Base-by-base conservation (phyloP, 1,140 invertebrate genomes). In the Cylas formicarius region DNA sequence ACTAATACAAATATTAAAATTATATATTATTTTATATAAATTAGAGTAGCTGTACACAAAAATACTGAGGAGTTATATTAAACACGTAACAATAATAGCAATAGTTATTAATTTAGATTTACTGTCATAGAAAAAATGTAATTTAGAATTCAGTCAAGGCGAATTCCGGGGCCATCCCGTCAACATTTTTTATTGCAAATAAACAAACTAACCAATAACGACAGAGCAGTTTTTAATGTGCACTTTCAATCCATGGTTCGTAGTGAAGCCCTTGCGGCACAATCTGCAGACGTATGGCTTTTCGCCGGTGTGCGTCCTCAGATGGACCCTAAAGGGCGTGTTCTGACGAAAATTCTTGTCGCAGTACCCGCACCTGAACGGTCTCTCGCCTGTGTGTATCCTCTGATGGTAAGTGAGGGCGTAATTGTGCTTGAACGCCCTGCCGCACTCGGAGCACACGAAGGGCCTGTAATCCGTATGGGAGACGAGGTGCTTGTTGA, bases 401-500 rank as follows among this genome's bases (percentile, higher is more conserved):
- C 72, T 48, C 52, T 73, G 70, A 56, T 75, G 72, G 69, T 74
- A 73, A 4, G 69, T 56, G 13, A 75, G 45, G 63, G 72, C 72
- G 1, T 71, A 71, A 38, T 71, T 69, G 37, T 70, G 72, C 0
- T 70, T 64, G 52, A 61, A 71, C 66, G 4, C 69, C 50, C 71
- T 71, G 18, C 67, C 67, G 45, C 72, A 75, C 3, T 72, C 50
- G 7, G 62, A 65, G 50, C 72, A 75, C 18, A 62, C 62, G 51
- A 68, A 71, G 0, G 71, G 69, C 48, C 66, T 65, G 1, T 66
- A 56, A 4, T 70, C 71, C 10, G 63, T 70, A 48, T 78, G 77
- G n/a, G 74, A 70, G 62, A 73, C 70, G 62, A 75, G 70, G 50
- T 81, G 78, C 7, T 72, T 68, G 39, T 71, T 72, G 19, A 79